Conservation (phyloP, 2,797 vertebrate species). For the Salarias fasciatus region DNA sequence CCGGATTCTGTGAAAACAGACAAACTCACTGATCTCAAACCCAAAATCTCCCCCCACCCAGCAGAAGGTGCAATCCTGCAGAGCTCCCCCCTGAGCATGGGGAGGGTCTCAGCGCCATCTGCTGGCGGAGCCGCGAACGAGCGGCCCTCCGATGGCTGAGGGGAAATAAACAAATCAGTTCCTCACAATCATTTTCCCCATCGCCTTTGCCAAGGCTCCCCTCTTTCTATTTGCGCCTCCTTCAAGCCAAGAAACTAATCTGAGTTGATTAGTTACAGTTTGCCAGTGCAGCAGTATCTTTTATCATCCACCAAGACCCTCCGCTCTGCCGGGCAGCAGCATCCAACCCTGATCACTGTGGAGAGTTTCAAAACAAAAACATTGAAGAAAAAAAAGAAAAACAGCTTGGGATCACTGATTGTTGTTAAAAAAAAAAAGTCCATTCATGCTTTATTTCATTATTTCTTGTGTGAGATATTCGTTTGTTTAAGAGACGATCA, state of each 20-base stretch:
- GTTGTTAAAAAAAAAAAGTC: too few relatives aligned
- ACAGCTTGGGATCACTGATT: neutral
- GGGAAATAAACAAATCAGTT: constrained; percentile 58
- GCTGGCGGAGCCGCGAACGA: constrained; percentile 62
- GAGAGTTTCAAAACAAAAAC: constrained; percentile 8
- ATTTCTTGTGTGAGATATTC: too few relatives aligned
- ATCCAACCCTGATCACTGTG: constrained; percentile 25
- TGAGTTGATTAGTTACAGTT: constrained; percentile 71
- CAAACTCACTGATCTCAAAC: too few relatives aligned
- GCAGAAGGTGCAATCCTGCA: constrained; percentile 60
- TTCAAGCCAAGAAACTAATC: constrained; percentile 72
- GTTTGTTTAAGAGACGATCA: too few relatives aligned
- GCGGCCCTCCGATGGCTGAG: constrained; percentile 31
- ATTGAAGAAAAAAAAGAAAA: too few relatives aligned
- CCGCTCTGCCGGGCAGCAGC: constrained; percentile 36
- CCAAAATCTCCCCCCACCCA: neutral
- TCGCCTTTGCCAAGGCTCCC: constrained; percentile 57
- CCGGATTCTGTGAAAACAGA: too few relatives aligned
- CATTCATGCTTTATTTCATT: too few relatives aligned
- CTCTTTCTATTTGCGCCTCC: constrained; percentile 56
- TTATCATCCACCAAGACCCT: constrained; percentile 59
- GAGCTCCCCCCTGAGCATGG: constrained; percentile 37
- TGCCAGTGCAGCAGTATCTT: constrained; percentile 58
- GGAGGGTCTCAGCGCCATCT: constrained; percentile 78
- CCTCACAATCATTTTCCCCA: constrained; percentile 67